Evolutionary conservation across 2,113 vertebrate species (phyloP), one percentile per base, ranked within the genome.

Genomic region (Bos javanicus): DNA sequence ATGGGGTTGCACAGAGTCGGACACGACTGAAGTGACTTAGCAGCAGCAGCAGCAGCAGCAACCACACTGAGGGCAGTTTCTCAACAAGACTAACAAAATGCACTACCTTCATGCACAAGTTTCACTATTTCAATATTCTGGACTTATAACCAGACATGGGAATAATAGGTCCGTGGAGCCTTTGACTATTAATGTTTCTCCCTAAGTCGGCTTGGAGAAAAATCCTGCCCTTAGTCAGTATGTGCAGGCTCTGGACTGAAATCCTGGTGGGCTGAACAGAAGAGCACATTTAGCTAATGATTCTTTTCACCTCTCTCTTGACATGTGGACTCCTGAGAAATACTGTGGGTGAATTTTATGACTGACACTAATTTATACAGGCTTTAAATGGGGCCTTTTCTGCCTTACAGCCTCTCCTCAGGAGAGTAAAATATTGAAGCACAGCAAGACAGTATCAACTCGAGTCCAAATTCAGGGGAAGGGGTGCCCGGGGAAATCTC

Each of bases 331-430:
- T 82, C 81, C 84, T 67, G 90, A 67, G 85, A 11, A 90, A 85
- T 90, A 76, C 85, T 50, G 6, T n/a, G 74, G 95, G 57, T 90
- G 54, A 89, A 88, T 86, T 92, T 96, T 84, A 84, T 87, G 90
- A 94, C 94, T 92, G 57, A 87, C 67, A 54, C 71, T 97, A 82
- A 97, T 91, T 96, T 94, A 90, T 30, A 78, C 56, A 83, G 62
- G 87, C 71, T 86, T 87, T 46, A 84, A 71, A 81, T 56, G 43
- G 33, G 67, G 43, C 26, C 74, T 56, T 82, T 91, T n/a, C 81
- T 71, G 36, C 71, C 87, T 76, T 21, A 7, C 23, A 71, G 48
- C 48, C 82, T 93, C 87, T 80, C 11, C 67, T 93, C 12, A 0
- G 33, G 50, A 80, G 39, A 92, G 43, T 82, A 33, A 82, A 19